Evolutionary conservation across 2,113 vertebrate genomes (phyloP).

Genomic region (Aegithalos caudatus): DNA sequence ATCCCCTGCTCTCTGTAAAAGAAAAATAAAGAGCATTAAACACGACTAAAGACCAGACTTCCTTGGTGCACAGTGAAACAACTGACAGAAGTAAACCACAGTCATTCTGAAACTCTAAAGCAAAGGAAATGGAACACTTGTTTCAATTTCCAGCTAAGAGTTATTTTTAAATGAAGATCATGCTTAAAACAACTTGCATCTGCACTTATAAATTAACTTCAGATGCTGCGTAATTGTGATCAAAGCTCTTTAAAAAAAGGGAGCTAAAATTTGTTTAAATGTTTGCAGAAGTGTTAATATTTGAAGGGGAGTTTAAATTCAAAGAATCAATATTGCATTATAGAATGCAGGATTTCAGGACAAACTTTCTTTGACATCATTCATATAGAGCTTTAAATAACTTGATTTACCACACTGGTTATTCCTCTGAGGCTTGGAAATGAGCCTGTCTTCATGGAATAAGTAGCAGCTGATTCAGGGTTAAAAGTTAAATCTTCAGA

Average conservation of each 20-base stretch:
- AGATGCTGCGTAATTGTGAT: not conserved
- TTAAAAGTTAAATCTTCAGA: not conserved
- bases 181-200: not conserved
- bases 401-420: not conserved
- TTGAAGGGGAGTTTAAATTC: not conserved
- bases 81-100: constrained; percentile 6
- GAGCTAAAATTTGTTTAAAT: not conserved
- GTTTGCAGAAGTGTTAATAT: not conserved
- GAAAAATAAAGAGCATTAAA: constrained; percentile 46
- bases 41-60: not conserved
- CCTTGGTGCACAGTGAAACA: not conserved
- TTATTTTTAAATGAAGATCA: not conserved
- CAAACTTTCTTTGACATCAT: not conserved
- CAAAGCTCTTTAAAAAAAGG: not conserved
- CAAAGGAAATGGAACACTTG: constrained; percentile 38
- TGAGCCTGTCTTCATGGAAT: not conserved
- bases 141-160: not conserved
- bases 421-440: not conserved
- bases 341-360: not conserved
- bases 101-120: not conserved
- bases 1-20: constrained; percentile 76
- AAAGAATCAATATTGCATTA: not conserved
- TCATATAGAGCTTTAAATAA: not conserved
- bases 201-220: not conserved
- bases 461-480: not conserved